These are phyloP conservation scores for Idaea biselata DNA, from an alignment of 2,888 invertebrate species.

Conservation along the genomic window DNA sequence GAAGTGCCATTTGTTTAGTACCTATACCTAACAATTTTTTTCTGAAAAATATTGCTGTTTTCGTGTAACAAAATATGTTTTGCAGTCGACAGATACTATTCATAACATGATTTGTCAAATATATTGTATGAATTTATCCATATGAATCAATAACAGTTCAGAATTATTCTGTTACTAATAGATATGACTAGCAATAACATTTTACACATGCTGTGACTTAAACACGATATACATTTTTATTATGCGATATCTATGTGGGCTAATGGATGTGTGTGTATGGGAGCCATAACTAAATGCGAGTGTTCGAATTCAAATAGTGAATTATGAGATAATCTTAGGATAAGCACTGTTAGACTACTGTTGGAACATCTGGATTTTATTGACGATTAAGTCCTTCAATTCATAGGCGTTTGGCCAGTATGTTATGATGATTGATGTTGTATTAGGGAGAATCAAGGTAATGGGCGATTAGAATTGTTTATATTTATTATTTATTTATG, in stretches of 20 bases:
- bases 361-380: not conserved
- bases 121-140: too few relatives aligned
- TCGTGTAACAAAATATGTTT: too few relatives aligned
- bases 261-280: slow-evolving; percentile 42
- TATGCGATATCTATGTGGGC: slow-evolving; percentile 45
- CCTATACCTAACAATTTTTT: too few relatives aligned
- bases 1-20: too few relatives aligned
- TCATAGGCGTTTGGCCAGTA: not conserved
- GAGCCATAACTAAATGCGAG: not conserved
- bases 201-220: not conserved
- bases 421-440: not conserved
- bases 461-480: not conserved
- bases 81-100: too few relatives aligned
- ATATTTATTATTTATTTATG: too few relatives aligned
- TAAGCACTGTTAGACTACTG: not conserved
- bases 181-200: not conserved
- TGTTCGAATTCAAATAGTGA: not conserved
- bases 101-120: too few relatives aligned
- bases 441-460: not conserved
- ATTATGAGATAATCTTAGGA: not conserved
- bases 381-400: not conserved
- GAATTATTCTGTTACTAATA: slow-evolving; percentile 10
- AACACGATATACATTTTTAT: slow-evolving; percentile 15
- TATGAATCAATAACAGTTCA: not conserved
- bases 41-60: too few relatives aligned